Evolutionary conservation across 1,140 invertebrate genomes (phyloP).

Genomic region (Caenorhabditis brenneri): DNA sequence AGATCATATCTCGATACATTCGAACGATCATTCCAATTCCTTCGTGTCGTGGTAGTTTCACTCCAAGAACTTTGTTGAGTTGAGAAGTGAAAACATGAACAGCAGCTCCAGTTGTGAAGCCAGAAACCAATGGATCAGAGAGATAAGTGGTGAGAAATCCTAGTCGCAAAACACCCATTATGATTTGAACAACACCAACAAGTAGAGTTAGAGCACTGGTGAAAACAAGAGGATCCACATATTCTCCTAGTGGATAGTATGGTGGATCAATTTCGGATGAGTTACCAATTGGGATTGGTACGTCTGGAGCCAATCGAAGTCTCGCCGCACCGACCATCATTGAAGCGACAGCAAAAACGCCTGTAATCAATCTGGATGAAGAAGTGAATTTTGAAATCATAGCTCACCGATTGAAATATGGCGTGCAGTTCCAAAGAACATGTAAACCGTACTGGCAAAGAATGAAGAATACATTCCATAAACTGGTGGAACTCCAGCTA

Average conservation of each 20-base stretch:
- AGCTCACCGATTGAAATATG: slow-evolving; percentile 70
- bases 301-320: slow-evolving; percentile 38
- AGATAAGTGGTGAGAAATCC: slow-evolving; percentile 69
- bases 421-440: slow-evolving; percentile 73
- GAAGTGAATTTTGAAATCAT: background rate
- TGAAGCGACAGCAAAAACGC: slow-evolving; percentile 67
- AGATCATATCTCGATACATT: slow-evolving; percentile 54
- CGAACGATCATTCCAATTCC: slow-evolving; percentile 66
- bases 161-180: slow-evolving; percentile 67
- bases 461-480: slow-evolving; percentile 74
- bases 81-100: slow-evolving; percentile 68
- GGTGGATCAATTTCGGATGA: background rate
- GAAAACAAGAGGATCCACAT: slow-evolving; percentile 62
- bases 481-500: slow-evolving; percentile 73
- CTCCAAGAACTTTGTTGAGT: slow-evolving; percentile 67
- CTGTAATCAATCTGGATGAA: slow-evolving; percentile 49
- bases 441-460: slow-evolving; percentile 73
- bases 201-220: slow-evolving; percentile 69
- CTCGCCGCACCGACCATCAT: slow-evolving; percentile 67
- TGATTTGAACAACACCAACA: slow-evolving; percentile 29
- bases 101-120: slow-evolving; percentile 69
- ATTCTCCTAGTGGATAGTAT: slow-evolving; percentile 32
- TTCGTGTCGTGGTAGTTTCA: slow-evolving; percentile 61
- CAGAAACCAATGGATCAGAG: slow-evolving; percentile 63
- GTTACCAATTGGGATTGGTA: background rate